phyloP scores from a whole-genome alignment of 1,140 invertebrate species.

The Parasteatoda tepidariorum region DNA sequence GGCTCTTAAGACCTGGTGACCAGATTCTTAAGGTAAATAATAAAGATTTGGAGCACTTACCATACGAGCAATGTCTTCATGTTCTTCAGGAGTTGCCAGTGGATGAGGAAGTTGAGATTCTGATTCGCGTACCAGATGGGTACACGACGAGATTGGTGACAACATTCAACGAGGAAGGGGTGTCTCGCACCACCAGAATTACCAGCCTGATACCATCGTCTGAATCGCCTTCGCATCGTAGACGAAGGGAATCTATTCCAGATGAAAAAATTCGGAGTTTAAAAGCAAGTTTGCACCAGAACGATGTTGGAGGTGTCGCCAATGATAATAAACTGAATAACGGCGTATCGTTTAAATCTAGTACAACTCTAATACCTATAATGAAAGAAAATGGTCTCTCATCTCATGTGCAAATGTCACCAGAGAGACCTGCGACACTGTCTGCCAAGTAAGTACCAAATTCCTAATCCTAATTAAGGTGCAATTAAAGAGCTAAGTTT shows the following conservation, averaged over 20 bases:
- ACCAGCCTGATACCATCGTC: constrained; percentile 3
- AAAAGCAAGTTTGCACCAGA: constrained; percentile 13
- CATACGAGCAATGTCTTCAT: constrained; percentile 61
- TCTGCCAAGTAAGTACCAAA: constrained; percentile 21
- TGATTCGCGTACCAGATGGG: constrained; percentile 51
- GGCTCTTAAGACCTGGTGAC: constrained; percentile 62
- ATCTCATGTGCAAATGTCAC: background rate
- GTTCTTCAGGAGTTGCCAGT: constrained; percentile 51
- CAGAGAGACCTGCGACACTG: constrained; percentile 34
- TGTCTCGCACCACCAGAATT: background rate
- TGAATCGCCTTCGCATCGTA: background rate
- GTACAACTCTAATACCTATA: background rate
- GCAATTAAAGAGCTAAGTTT: too few species aligned
- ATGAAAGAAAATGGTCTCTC: constrained; percentile 12
- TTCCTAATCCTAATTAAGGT: too few species aligned
- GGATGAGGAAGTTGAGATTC: constrained; percentile 45
- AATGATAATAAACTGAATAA: background rate
- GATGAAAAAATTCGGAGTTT: constrained; percentile 15
- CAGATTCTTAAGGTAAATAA: constrained; percentile 61
- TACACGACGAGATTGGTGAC: constrained; percentile 57
- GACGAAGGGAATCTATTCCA: constrained; percentile 13
- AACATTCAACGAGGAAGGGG: constrained; percentile 58
- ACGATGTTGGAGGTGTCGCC: background rate
- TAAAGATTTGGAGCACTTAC: constrained; percentile 54
- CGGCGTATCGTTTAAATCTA: background rate